phyloP scores from a whole-genome alignment of 2,888 invertebrate species.

The Dasysyrphus albostriatus region DNA sequence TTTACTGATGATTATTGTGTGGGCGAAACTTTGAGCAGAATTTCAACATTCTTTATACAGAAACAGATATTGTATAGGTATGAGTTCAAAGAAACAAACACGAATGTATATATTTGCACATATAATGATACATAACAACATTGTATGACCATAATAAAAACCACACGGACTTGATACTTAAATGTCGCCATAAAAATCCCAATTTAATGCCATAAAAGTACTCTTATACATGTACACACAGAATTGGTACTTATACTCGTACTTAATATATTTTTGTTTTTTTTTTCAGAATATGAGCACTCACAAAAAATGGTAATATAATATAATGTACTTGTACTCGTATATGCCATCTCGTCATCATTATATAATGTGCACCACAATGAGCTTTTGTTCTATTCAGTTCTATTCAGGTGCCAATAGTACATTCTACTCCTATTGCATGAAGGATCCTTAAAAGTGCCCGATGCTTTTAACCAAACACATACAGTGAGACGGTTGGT shows the following conservation, averaged over 20 bases:
- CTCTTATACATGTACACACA: background rate
- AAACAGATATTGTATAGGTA: background rate
- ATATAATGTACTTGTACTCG: constrained; percentile 50
- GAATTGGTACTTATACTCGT: background rate
- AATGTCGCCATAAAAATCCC: constrained; percentile 71
- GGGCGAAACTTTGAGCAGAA: background rate
- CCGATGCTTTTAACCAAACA: background rate
- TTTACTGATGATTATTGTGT: background rate
- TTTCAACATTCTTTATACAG: background rate
- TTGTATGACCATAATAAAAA: constrained; percentile 67
- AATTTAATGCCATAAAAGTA: constrained; percentile 74
- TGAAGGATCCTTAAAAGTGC: constrained; percentile 56
- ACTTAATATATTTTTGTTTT: background rate
- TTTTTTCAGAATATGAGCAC: constrained; percentile 7
- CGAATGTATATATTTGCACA: background rate
- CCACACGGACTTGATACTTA: constrained; percentile 71
- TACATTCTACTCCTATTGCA: background rate
- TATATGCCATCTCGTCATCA: constrained; percentile 48
- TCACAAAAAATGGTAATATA: background rate
- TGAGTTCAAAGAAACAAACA: background rate
- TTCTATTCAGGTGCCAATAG: constrained; percentile 65
- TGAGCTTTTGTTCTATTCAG: constrained; percentile 72
- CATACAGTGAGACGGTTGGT: background rate
- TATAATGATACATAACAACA: background rate
- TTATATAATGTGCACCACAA: constrained; percentile 45